Evolutionary conservation across 1,140 invertebrate genomes (phyloP).

Genomic region (Drosophila kurseongensis): DNA sequence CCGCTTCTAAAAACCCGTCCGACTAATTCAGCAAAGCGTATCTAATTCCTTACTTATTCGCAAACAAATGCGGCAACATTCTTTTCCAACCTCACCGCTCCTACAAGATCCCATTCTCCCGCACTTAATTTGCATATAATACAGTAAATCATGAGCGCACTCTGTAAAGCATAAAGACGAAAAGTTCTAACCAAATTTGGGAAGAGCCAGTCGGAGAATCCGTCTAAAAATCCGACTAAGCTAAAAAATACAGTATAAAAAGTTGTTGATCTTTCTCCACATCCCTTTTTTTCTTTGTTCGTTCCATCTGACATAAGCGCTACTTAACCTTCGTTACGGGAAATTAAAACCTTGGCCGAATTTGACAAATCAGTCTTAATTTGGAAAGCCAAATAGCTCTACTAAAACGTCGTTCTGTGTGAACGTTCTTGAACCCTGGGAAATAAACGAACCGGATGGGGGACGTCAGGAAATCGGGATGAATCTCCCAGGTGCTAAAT

Average conservation of each 20-base stretch:
- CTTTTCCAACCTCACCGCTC: slow-evolving; percentile 14
- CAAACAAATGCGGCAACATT: slow-evolving; percentile 49
- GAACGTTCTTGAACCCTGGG: slow-evolving; percentile 73
- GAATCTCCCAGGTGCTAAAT: slow-evolving; percentile 60
- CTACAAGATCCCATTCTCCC: slow-evolving; percentile 22
- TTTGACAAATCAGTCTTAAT: slow-evolving; percentile 52
- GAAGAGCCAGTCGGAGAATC: slow-evolving; percentile 47
- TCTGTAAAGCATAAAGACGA: slow-evolving; percentile 50
- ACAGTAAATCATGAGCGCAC: slow-evolving; percentile 73
- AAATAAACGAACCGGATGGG: slow-evolving; percentile 8
- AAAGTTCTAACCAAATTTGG: slow-evolving; percentile 67
- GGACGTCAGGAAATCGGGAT: slow-evolving; percentile 14
- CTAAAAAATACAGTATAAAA: slow-evolving; percentile 15
- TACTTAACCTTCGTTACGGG: slow-evolving; percentile 51
- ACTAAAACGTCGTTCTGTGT: slow-evolving; percentile 56
- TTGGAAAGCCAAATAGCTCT: slow-evolving; percentile 38
- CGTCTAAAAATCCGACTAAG: slow-evolving; percentile 5
- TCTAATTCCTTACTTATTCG: slow-evolving; percentile 61
- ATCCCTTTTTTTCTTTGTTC: slow-evolving; percentile 19
- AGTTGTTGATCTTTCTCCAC: slow-evolving; percentile 30
- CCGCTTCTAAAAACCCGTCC: slow-evolving; percentile 27
- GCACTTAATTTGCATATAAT: slow-evolving; percentile 72
- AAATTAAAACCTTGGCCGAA: slow-evolving; percentile 71
- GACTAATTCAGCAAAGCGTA: slow-evolving; percentile 63
- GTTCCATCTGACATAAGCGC: slow-evolving; percentile 26